These are phyloP conservation scores for Sphyrna mokarran DNA, from an alignment of 2,113 vertebrate species.

Conservation along the genomic window DNA sequence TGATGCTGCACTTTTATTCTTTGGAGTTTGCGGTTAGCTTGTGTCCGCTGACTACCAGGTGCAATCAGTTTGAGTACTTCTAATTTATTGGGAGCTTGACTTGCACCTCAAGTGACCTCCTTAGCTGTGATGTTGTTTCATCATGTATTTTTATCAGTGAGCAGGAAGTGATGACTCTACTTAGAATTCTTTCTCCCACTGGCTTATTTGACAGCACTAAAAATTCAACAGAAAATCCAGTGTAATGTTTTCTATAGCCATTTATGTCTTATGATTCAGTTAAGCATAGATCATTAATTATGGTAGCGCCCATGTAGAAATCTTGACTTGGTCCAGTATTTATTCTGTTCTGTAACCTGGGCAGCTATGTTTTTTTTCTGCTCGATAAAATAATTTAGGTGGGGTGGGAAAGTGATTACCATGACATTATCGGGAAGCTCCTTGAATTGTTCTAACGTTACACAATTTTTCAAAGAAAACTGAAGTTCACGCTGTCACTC, in stretches of 20 bases:
- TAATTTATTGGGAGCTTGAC: background rate
- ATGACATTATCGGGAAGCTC: background rate
- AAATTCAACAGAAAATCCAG: background rate
- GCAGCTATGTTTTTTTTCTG: background rate
- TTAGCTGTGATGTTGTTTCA: background rate
- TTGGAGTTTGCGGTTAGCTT: background rate
- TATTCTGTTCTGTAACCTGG: too few species aligned
- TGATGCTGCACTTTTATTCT: background rate
- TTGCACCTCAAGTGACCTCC: background rate
- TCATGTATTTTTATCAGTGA: background rate
- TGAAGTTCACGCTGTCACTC: background rate
- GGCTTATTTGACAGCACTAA: background rate
- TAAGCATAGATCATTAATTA: background rate
- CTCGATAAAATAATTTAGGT: background rate
- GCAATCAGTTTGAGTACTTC: background rate
- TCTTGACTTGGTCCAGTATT: background rate
- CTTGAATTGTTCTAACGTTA: background rate
- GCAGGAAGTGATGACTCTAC: background rate
- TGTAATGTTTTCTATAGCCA: background rate
- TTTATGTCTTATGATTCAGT: background rate
- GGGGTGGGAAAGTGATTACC: background rate
- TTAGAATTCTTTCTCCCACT: background rate
- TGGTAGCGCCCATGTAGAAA: background rate
- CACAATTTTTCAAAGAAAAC: background rate
- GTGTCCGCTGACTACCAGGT: background rate